These are phyloP conservation scores for Okapia johnstoni DNA, from an alignment of 2,113 vertebrate genomes.

Conservation along the genomic window DNA sequence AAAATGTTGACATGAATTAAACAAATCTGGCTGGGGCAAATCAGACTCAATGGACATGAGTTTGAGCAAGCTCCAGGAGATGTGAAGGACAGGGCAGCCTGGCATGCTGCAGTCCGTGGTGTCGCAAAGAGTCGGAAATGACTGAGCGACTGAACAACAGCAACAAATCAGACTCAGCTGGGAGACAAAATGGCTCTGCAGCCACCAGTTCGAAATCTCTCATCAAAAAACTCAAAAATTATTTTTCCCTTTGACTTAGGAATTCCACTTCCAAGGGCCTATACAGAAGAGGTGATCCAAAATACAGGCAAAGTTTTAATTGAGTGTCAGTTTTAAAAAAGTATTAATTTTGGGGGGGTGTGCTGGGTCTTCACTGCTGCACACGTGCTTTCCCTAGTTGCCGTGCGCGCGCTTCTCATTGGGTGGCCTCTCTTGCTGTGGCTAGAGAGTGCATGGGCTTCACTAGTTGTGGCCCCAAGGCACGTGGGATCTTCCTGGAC, in stretches of 20 bases:
- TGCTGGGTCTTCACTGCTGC: neutral
- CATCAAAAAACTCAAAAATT: neutral
- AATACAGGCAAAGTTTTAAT: neutral
- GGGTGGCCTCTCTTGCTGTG: neutral
- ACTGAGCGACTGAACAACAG: neutral
- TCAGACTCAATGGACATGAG: neutral
- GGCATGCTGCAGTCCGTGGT: neutral
- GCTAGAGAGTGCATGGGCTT: neutral
- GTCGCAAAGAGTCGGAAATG: neutral
- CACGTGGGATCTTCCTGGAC: neutral
- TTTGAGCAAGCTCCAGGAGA: neutral
- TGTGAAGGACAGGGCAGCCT: neutral
- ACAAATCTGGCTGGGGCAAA: neutral
- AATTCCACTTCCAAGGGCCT: neutral
- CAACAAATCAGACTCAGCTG: neutral
- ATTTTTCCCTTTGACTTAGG: neutral
- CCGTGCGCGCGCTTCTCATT: neutral
- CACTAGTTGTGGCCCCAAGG: neutral
- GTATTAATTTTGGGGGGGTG: neutral
- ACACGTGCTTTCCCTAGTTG: neutral
- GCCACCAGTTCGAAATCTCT: neutral
- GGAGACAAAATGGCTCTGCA: neutral
- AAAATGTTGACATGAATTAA: neutral
- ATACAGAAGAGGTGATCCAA: neutral
- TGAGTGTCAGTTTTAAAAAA: neutral